Percentiles rank a stretch among this genome's conserved stretches.
phyloP scores from a whole-genome alignment of 23 tunicate species.

The Aplidium turbinatum region DNA sequence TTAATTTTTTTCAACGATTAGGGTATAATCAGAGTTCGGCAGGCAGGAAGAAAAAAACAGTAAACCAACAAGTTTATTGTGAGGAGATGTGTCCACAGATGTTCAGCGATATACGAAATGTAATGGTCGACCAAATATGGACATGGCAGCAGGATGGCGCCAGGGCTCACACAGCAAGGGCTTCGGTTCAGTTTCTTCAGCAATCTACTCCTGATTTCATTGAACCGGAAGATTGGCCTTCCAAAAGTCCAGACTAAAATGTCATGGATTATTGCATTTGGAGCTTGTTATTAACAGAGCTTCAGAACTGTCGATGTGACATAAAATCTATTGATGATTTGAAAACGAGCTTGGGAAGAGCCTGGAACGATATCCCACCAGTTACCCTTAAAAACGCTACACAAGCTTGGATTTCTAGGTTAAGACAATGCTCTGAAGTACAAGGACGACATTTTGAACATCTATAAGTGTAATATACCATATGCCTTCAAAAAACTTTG shows the following conservation, averaged over 20 bases:
- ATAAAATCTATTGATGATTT: conserved; percentile 29
- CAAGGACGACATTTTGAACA: conserved; percentile 36
- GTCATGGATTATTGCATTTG: conserved; percentile 37
- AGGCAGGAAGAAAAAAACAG: conserved; percentile 40
- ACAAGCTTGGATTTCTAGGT: conserved; percentile 39
- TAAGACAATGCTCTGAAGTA: conserved; percentile 37
- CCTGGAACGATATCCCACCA: conserved; percentile 15
- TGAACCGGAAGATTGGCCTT: conserved; percentile 38
- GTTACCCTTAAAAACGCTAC: conserved; percentile 39
- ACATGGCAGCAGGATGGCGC: conserved; percentile 37
- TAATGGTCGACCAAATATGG: conserved; percentile 29
- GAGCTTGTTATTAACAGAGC: conserved; percentile 36
- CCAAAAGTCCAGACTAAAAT: conserved; percentile 39
- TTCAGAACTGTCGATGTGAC: conserved; percentile 35
- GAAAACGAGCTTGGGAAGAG: conserved; percentile 40
- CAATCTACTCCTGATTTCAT: conserved; percentile 46
- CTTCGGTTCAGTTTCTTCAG: conserved; percentile 33
- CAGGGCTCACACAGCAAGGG: conserved; percentile 39
- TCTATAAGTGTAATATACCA: conserved; percentile 28
- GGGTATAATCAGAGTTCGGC: conserved; percentile 34
- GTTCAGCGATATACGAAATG: conserved; percentile 36
- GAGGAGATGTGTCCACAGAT: conserved; percentile 43
- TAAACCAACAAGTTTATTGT: conserved; percentile 35
- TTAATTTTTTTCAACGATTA: too few species aligned
- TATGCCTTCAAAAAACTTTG: conserved; percentile 28